These are phyloP conservation scores for Tapirus terrestris DNA, from an alignment of 2,113 vertebrate genomes.

Conservation along the genomic window DNA sequence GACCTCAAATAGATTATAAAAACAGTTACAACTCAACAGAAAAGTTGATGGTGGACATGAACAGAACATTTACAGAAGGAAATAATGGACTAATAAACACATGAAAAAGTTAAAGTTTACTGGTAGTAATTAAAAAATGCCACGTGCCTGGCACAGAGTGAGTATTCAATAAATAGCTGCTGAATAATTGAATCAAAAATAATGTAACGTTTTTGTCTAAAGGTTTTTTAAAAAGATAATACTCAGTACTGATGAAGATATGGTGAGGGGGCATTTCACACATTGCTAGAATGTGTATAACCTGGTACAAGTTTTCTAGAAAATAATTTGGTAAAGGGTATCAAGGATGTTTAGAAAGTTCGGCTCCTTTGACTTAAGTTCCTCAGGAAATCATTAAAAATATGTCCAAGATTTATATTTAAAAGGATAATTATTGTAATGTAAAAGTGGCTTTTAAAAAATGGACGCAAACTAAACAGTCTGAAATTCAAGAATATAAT, in stretches of 20 bases:
- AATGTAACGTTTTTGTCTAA: background rate
- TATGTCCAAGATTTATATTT: background rate
- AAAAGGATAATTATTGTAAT: background rate
- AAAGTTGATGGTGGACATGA: background rate
- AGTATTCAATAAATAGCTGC: background rate
- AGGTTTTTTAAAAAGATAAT: background rate
- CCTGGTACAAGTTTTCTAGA: background rate
- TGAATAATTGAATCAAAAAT: background rate
- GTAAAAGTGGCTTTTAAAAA: background rate
- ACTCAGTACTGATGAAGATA: background rate
- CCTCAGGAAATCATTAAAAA: background rate
- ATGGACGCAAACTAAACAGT: background rate
- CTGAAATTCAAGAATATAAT: background rate
- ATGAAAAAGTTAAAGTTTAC: background rate
- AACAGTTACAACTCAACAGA: background rate
- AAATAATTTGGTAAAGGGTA: background rate
- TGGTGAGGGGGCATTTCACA: background rate
- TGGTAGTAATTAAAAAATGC: background rate
- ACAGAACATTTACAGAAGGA: background rate
- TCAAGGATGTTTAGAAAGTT: conserved; percentile 18
- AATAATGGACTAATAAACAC: background rate
- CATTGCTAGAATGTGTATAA: background rate
- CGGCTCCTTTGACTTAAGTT: background rate
- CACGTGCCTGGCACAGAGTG: background rate
- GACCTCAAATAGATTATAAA: background rate